Base-by-base conservation (phyloP, 2,797 vertebrate genomes). In the Siniperca undulata region DNA sequence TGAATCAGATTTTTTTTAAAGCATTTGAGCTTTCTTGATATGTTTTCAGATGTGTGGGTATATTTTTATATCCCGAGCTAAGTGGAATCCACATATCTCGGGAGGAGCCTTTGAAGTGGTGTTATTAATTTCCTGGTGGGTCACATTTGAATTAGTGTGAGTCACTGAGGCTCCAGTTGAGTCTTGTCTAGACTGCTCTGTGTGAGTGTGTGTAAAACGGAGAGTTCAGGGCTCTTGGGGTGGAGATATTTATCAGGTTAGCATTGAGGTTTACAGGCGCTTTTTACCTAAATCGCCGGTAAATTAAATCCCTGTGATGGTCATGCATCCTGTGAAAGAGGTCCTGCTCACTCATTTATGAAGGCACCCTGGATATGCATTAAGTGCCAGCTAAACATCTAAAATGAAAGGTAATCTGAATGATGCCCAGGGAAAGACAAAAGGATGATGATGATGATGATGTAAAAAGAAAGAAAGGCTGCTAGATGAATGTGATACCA, bases 81-180 rank as follows among this genome's bases (percentile, higher is more conserved):
- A 82, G 62, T 69, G 34, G 56, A 80, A 74, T 74, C 67, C 75
- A 80, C 34, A 78, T 85, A 72, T 81, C 73, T 85, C 82, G 85
- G 11, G 13, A 72, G 83, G 81, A 86, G 70, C 74, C 71, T 83
- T 89, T 91, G 84, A 92, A 90, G 86, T 86, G 82, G 62, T 78
- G 78, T 90, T 86, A 92, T 94, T 89, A 86, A 90, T 94, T 90
- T 93, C 89, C 89, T 82, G 82, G 69, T 79, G 74, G 91, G 90
- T 93, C 92, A 91, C 87, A 79, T 92, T 89, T 91, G 82, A 92
- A 90, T 91, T 88, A 88, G 80, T 61, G 84, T 87, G 86, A 93
- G 87, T 90, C 86, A 92, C 77, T 16, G 66, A 74, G 81, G 88
- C 87, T 75, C 78, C 78, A 84, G 88, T 86, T 62, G 64, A 81